These are phyloP conservation scores for Trachythela sp. DNA, from an alignment of 64 coral and sea anemone species.

Conservation along the genomic window DNA sequence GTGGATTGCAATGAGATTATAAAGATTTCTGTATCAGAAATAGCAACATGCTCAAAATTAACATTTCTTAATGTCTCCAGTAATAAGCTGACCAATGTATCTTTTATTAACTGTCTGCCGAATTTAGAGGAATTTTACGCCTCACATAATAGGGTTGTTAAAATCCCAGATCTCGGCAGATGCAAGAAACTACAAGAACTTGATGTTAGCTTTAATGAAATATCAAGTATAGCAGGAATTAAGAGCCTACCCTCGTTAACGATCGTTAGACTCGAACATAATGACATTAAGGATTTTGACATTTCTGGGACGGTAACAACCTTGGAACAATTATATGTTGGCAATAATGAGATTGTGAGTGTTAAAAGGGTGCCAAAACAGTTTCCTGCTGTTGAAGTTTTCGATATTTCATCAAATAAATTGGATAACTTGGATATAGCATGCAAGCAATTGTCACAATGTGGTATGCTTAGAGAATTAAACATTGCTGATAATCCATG, in stretches of 20 bases:
- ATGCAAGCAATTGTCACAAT: not conserved
- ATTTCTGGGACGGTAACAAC: not conserved
- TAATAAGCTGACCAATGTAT: not conserved
- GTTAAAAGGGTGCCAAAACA: not conserved
- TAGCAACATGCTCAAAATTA: not conserved
- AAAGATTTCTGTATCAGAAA: not conserved
- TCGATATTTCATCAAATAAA: not conserved
- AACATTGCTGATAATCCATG: not conserved
- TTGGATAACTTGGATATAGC: not conserved
- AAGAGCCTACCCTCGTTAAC: not conserved
- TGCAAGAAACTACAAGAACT: slow-evolving; percentile 6
- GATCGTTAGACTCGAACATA: not conserved
- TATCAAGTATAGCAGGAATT: not conserved
- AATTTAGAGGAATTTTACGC: not conserved
- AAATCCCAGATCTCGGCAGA: slow-evolving; percentile 4
- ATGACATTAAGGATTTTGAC: not conserved
- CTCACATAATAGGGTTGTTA: not conserved
- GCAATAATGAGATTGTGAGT: not conserved
- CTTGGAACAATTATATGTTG: not conserved
- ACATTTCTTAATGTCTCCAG: not conserved
- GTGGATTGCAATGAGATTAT: not conserved
- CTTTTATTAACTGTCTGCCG: not conserved
- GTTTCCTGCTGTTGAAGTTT: not conserved
- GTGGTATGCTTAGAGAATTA: not conserved
- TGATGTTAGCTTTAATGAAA: not conserved